These are phyloP conservation scores for Parnassius smintheus DNA, from an alignment of 2,888 invertebrate species.

Conservation along the genomic window DNA sequence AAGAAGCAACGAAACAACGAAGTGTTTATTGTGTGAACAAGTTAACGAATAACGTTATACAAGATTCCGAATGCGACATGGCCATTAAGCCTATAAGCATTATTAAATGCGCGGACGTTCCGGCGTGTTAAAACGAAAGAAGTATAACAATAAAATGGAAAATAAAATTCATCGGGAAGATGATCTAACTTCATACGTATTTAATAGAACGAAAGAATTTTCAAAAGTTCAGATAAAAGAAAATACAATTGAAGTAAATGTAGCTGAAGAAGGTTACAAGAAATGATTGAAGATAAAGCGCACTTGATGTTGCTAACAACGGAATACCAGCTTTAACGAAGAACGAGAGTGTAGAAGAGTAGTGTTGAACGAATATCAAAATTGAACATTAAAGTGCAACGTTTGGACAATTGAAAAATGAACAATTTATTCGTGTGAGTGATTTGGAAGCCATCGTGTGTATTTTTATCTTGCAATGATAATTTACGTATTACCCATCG, in stretches of 20 bases:
- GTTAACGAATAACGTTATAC: conserved; percentile 86
- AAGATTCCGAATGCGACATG: conserved; percentile 86
- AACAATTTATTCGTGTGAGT: conserved; percentile 29
- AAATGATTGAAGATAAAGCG: conserved; percentile 3
- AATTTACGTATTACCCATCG: conserved; percentile 65
- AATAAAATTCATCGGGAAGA: conserved; percentile 9
- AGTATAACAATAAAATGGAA: conserved; percentile 6
- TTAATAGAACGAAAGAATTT: conserved; percentile 15
- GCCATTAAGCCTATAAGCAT: conserved; percentile 84
- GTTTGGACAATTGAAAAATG: conserved; percentile 8
- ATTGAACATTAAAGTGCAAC: conserved; percentile 6
- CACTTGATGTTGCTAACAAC: neutral
- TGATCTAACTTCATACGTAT: conserved; percentile 10
- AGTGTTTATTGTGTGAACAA: conserved; percentile 89
- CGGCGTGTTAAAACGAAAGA: conserved; percentile 56
- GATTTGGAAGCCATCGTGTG: conserved; percentile 43
- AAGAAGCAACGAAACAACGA: conserved; percentile 82
- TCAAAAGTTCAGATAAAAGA: conserved; percentile 6
- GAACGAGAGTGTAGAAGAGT: neutral
- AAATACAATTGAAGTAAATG: conserved; percentile 7
- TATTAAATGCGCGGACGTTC: conserved; percentile 83
- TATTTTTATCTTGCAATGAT: conserved; percentile 44
- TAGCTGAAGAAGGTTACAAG: neutral
- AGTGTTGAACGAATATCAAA: neutral
- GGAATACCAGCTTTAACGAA: neutral